Evolutionary conservation across 1,140 invertebrate genomes (phyloP).

Genomic region (Lethocerus indicus): DNA sequence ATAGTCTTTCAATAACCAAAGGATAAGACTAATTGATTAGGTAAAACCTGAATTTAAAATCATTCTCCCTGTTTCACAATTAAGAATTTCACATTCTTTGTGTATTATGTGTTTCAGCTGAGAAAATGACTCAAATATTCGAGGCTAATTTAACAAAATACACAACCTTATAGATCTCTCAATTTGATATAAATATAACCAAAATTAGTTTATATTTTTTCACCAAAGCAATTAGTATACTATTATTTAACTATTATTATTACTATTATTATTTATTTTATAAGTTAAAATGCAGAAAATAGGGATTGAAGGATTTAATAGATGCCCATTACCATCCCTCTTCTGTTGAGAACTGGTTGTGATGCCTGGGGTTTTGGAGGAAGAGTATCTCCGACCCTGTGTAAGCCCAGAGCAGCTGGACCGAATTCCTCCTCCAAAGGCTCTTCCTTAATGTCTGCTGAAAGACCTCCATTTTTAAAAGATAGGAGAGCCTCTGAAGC

Average conservation of each 20-base stretch:
- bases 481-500: constrained; percentile 21
- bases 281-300: not conserved
- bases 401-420: constrained; percentile 54
- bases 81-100: too few species aligned
- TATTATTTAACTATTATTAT: not conserved
- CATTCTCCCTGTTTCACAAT: too few species aligned
- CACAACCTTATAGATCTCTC: too few species aligned
- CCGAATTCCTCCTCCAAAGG: constrained; percentile 30
- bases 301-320: not conserved
- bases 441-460: constrained; percentile 12
- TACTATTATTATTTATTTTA: not conserved
- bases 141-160: too few species aligned
- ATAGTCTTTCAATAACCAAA: not conserved
- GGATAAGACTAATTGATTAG: not conserved
- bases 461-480: constrained; percentile 23
- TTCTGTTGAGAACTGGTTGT: constrained; percentile 57
- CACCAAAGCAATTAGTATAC: not conserved
- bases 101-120: too few species aligned
- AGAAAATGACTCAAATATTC: too few species aligned
- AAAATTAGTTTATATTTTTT: not conserved
- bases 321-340: constrained; percentile 42
- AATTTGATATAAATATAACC: too few species aligned
- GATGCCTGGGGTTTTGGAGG: constrained; percentile 54
- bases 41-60: not conserved
- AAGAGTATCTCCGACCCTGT: constrained; percentile 54